Evolutionary conservation across 2,888 invertebrate species (phyloP).

Genomic region (Phyllotreta striolata): DNA sequence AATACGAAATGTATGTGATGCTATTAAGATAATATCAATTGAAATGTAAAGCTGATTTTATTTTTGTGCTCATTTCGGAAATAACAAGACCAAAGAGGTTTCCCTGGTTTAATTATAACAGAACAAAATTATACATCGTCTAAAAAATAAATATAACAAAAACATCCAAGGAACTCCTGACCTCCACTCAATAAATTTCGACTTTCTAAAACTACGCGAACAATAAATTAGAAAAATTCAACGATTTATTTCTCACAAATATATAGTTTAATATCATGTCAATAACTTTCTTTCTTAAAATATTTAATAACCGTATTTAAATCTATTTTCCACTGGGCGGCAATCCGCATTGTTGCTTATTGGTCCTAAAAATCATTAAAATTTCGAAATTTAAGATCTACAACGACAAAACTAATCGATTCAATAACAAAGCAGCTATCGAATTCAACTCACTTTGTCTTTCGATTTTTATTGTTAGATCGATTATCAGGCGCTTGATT

Average conservation of each 20-base stretch:
- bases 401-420: neutral
- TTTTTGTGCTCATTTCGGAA: neutral
- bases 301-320: constrained; percentile 25
- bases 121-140: neutral
- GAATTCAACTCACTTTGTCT: constrained; percentile 50
- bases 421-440: neutral
- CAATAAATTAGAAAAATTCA: constrained; percentile 34
- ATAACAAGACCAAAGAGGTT: constrained; percentile 18
- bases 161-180: constrained; percentile 47
- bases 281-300: constrained; percentile 24
- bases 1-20: too few species aligned
- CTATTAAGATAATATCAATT: neutral
- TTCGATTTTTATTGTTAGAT: constrained; percentile 50
- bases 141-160: constrained; percentile 17
- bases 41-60: neutral
- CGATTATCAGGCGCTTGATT: constrained; percentile 46
- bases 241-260: constrained; percentile 25
- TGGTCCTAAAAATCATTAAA: constrained; percentile 48
- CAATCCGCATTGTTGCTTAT: constrained; percentile 52
- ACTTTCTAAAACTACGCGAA: constrained; percentile 47
- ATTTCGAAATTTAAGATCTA: constrained; percentile 1
- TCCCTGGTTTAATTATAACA: neutral
- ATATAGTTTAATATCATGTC: constrained; percentile 32
- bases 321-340: constrained; percentile 54
- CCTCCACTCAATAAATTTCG: constrained; percentile 39